A percentile compares a stretch with the other conserved stretches of the same genome.
Conservation (phyloP, 2,797 vertebrate species). For the Aulostomus chinensis region DNA sequence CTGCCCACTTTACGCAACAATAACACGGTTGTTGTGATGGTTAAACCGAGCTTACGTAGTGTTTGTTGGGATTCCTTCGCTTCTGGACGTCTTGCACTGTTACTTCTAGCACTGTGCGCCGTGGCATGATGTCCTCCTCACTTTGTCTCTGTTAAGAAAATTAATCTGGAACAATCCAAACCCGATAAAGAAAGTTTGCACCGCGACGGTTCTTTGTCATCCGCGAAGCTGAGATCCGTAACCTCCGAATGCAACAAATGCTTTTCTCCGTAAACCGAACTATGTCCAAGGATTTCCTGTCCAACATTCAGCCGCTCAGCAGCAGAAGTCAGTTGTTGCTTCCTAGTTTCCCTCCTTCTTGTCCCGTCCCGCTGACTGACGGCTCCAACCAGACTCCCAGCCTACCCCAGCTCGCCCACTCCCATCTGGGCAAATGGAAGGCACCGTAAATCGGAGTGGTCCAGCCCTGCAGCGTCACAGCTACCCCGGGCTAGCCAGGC, state of each 20-base stretch:
- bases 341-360: constrained; percentile 5
- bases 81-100: constrained; percentile 86
- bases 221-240: constrained; percentile 32
- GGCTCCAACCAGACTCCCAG: constrained; percentile 78
- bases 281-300: constrained; percentile 46
- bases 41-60: constrained; percentile 76
- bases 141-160: constrained; percentile 16
- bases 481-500: constrained; percentile 20
- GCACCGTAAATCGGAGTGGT: constrained; percentile 15
- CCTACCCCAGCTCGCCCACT: constrained; percentile 83
- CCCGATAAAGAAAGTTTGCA: constrained; percentile 61
- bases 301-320: constrained; percentile 40
- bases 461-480: constrained; percentile 47
- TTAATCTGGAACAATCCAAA: constrained; percentile 42
- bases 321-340: constrained; percentile 21
- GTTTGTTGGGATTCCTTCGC: constrained; percentile 83
- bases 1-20: constrained; percentile 19
- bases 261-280: constrained; percentile 19
- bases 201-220: constrained; percentile 55
- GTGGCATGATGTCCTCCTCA: constrained; percentile 76
- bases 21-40: not conserved
- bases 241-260: constrained; percentile 26
- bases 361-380: constrained; percentile 47
- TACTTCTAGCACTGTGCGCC: constrained; percentile 81
- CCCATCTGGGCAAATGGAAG: constrained; percentile 49